Base-by-base conservation (phyloP, 92 coral and sea anemone genomes). In the Epizoanthus illoricatus region DNA sequence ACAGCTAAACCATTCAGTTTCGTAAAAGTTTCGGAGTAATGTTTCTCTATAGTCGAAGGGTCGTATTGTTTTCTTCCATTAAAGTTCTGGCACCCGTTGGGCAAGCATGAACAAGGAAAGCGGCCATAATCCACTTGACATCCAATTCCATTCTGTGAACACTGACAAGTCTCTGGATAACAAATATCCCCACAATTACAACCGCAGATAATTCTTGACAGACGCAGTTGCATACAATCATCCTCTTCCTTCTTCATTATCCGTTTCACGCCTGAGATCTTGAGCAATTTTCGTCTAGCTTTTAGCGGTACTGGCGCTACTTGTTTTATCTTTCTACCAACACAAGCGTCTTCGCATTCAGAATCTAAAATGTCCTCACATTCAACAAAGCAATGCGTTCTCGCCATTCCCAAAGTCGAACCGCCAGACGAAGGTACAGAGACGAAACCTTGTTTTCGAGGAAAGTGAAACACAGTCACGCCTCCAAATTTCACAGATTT, bases 101-200 rank as follows among this genome's bases (percentile, higher is more conserved):
- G 90, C 59, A 83, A 92, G 87, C 99, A 96, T 16, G 98, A 93
- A 64, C 99, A 96, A 2, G 99, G 99, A 81, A 94, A 96, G 33
- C 94, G 91, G 5, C 99, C 99, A 69, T 93, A 94, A 81, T 96
- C 99, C 36, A 93, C 99, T 63, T 96, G 99, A 79, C 99, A 96
- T 20, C 92, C 94, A 17, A 96, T 93, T 62, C 98, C 99, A 86
- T 94, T 96, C 33, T 93, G 85, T 72, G 89, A 89, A 84, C 99
- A 96, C 80, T 91, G 92, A 70, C 99, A 96, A 33, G 98, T 93
- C 76, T 91, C 87, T 52, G 99, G 97, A 36, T 88, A 94, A 80
- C 99, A 96, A 19, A 81, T 75, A 69, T 96, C 98, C 1, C 98
- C 99, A 73, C 99, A 96, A 54, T 83, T 79, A 86, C 99, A 96